These are phyloP conservation scores for Doryteuthis pealeii DNA, from an alignment of 1,140 invertebrate species.

Conservation along the genomic window DNA sequence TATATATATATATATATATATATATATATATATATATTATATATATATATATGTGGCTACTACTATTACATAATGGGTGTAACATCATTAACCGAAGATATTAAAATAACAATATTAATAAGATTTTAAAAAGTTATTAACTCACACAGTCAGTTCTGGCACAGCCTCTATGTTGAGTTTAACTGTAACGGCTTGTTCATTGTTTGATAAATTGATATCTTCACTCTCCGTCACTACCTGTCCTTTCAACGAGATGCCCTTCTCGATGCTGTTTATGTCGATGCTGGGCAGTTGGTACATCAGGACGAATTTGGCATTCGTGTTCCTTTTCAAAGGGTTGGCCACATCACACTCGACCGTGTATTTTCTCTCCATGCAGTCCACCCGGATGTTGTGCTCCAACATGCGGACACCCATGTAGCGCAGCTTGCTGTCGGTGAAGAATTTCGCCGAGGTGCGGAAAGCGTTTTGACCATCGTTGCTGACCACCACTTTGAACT, in stretches of 20 bases:
- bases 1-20: too few species aligned
- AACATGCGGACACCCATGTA: background rate
- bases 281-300: background rate
- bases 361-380: background rate
- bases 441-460: background rate
- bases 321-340: background rate
- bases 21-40: too few species aligned
- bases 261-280: background rate
- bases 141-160: background rate
- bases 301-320: background rate
- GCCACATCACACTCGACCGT: background rate
- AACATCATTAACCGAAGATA: too few species aligned
- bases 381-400: background rate
- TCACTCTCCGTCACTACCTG: background rate
- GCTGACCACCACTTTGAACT: background rate
- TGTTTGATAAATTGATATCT: background rate
- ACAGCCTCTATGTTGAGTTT: background rate
- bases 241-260: background rate
- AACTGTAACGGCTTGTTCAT: background rate
- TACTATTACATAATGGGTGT: too few species aligned
- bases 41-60: too few species aligned
- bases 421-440: background rate
- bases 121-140: background rate
- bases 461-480: background rate
- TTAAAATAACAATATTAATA: too few species aligned